A percentile compares a stretch with the other conserved stretches of the same genome.
Conservation (phyloP, 2,113 vertebrate genomes). For the Nothobranchius furzeri region DNA sequence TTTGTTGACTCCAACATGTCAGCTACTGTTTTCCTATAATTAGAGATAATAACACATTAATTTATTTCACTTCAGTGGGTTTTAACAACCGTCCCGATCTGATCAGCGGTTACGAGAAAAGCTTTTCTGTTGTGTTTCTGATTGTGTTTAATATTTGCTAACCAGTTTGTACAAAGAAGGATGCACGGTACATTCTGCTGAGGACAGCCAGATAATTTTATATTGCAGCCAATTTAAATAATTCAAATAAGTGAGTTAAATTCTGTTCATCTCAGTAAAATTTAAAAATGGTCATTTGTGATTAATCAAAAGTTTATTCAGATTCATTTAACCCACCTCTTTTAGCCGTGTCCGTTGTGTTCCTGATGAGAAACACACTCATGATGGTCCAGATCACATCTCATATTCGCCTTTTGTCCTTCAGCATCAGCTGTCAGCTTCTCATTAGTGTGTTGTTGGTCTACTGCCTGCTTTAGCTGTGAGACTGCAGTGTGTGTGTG, state of each 20-base stretch:
- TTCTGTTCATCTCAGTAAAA: too few species aligned
- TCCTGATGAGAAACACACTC: conserved; percentile 25
- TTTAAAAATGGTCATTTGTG: too few species aligned
- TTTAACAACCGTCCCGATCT: conserved; percentile 8
- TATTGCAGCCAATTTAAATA: background rate
- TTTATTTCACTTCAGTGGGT: conserved; percentile 22
- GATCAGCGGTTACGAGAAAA: background rate
- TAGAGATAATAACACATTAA: conserved; percentile 36
- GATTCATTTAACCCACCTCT: conserved; percentile 36
- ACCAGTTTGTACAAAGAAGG: background rate
- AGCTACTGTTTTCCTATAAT: conserved; percentile 52
- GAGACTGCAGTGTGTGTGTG: conserved; percentile 6
- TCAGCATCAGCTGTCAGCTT: conserved; percentile 41
- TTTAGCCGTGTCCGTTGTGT: conserved; percentile 20
- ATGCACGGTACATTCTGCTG: too few species aligned
- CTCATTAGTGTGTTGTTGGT: conserved; percentile 26
- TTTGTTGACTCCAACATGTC: conserved; percentile 26
- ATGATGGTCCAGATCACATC: conserved; percentile 57
- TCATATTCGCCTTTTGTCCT: conserved; percentile 31
- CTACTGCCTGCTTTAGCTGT: background rate
- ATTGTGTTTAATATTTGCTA: background rate
- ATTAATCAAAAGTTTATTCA: background rate
- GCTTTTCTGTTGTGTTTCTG: background rate
- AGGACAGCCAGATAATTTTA: background rate
- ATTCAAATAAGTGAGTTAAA: background rate